Conservation (phyloP, 2,888 invertebrate species). For the Acrobasis consociella region DNA sequence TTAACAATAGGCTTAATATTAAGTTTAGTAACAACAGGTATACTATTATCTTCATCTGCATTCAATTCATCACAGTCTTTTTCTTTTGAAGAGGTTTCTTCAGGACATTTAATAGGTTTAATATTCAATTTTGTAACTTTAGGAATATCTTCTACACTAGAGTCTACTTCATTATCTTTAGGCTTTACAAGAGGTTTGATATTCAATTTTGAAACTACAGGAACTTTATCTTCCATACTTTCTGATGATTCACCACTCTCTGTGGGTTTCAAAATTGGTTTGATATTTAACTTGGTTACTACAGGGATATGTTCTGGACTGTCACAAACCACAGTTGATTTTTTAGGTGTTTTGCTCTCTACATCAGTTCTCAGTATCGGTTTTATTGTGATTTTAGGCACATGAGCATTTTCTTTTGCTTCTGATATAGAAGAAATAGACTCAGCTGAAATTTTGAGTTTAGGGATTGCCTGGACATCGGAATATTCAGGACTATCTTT, state of each 20-base stretch:
- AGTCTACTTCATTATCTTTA: slow-evolving; percentile 74
- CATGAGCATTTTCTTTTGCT: slow-evolving; percentile 64
- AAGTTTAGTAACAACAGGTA: slow-evolving; percentile 78
- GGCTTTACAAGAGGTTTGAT: slow-evolving; percentile 79
- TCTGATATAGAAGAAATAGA: slow-evolving; percentile 50
- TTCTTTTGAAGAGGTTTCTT: slow-evolving; percentile 64
- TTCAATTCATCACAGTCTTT: slow-evolving; percentile 75
- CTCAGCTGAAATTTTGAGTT: slow-evolving; percentile 58
- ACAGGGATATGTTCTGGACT: slow-evolving; percentile 65
- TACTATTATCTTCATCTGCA: slow-evolving; percentile 66
- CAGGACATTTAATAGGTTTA: slow-evolving; percentile 79
- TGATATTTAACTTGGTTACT: slow-evolving; percentile 74
- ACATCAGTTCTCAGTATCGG: slow-evolving; percentile 62
- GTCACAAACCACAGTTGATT: slow-evolving; percentile 48
- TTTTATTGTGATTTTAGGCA: slow-evolving; percentile 84
- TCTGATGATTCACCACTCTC: slow-evolving; percentile 59
- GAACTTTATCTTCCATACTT: slow-evolving; percentile 66
- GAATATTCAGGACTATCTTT: slow-evolving; percentile 45
- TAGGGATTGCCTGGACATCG: slow-evolving; percentile 46
- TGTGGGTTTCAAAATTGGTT: slow-evolving; percentile 73
- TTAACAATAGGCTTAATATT: slow-evolving; percentile 83
- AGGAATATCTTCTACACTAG: slow-evolving; percentile 74
- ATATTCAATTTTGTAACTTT: slow-evolving; percentile 80
- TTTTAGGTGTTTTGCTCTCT: slow-evolving; percentile 55
- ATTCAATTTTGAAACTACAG: slow-evolving; percentile 80